A percentile compares a stretch with the other conserved stretches of the same genome.
phyloP scores from a whole-genome alignment of 2,888 invertebrate species.

The Drosophila borealis region DNA sequence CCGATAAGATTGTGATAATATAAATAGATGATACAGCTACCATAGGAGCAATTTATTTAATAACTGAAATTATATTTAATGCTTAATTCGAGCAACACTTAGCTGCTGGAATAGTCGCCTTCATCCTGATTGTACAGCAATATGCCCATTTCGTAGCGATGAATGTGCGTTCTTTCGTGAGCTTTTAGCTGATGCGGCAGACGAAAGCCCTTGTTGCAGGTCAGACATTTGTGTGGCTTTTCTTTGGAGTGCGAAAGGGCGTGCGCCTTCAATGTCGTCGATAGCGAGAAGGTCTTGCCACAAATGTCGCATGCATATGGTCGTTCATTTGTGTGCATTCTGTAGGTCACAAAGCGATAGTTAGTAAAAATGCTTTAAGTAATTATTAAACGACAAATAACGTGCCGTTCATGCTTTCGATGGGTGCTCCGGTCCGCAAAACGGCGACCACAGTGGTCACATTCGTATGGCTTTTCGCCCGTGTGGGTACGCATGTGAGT shows the following conservation, averaged over 20 bases:
- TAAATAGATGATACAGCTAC: slow-evolving; percentile 10
- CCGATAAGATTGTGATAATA: too few species aligned
- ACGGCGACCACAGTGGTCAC: slow-evolving; percentile 71
- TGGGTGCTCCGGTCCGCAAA: slow-evolving; percentile 83
- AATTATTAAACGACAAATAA: background rate
- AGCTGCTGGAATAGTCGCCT: slow-evolving; percentile 18
- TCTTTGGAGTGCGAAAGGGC: slow-evolving; percentile 77
- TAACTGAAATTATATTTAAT: background rate
- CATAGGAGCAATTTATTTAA: slow-evolving; percentile 30
- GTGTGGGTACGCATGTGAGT: slow-evolving; percentile 81
- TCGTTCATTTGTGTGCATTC: slow-evolving; percentile 82
- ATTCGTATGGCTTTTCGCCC: slow-evolving; percentile 78
- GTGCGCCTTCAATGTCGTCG: slow-evolving; percentile 80
- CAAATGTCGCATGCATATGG: slow-evolving; percentile 78
- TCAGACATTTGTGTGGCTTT: slow-evolving; percentile 80
- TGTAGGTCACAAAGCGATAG: slow-evolving; percentile 21
- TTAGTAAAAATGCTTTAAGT: background rate
- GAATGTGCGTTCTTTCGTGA: slow-evolving; percentile 67
- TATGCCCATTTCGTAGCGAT: slow-evolving; percentile 47
- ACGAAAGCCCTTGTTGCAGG: slow-evolving; percentile 82
- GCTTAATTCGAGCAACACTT: background rate
- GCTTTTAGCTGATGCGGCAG: slow-evolving; percentile 84
- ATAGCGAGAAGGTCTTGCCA: slow-evolving; percentile 77
- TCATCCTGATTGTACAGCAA: slow-evolving; percentile 37
- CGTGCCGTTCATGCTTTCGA: slow-evolving; percentile 82